These are phyloP conservation scores for Eleutherodactylus coqui DNA, from an alignment of 2,797 vertebrate species.

Conservation along the genomic window DNA sequence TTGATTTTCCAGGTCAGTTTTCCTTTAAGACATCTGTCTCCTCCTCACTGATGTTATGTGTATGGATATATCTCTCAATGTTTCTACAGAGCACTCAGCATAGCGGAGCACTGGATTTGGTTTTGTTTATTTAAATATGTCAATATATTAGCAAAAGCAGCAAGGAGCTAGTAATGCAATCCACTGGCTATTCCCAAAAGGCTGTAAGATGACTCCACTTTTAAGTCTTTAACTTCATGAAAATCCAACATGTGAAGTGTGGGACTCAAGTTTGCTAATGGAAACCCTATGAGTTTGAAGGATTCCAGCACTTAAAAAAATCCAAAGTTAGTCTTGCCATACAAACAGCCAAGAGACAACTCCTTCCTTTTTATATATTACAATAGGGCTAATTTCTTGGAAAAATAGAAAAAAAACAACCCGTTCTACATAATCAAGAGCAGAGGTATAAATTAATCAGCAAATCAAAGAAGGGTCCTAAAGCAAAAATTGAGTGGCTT, in stretches of 20 bases:
- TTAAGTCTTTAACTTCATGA: constrained; percentile 84
- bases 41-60: constrained; percentile 52
- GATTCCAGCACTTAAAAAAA: constrained; percentile 92
- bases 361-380: too few relatives aligned
- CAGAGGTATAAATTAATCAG: too few relatives aligned
- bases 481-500: too few relatives aligned
- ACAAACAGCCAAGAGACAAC: too few relatives aligned
- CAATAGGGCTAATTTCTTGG: too few relatives aligned
- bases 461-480: too few relatives aligned
- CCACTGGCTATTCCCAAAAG: constrained; percentile 85
- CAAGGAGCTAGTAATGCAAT: constrained; percentile 78
- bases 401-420: too few relatives aligned
- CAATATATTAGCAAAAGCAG: constrained; percentile 79
- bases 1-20: constrained; percentile 8
- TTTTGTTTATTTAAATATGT: constrained; percentile 82
- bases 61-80: constrained; percentile 53
- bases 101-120: constrained; percentile 55
- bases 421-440: too few relatives aligned
- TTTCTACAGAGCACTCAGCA: constrained; percentile 60
- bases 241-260: constrained; percentile 81
- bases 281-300: constrained; percentile 89
- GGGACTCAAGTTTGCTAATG: constrained; percentile 81
- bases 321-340: constrained; percentile 18
- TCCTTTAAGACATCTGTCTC: constrained; percentile 28
- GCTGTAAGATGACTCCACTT: constrained; percentile 88